Conservation (phyloP, 2,797 vertebrate genomes). For the Bradypodion ventrale region DNA sequence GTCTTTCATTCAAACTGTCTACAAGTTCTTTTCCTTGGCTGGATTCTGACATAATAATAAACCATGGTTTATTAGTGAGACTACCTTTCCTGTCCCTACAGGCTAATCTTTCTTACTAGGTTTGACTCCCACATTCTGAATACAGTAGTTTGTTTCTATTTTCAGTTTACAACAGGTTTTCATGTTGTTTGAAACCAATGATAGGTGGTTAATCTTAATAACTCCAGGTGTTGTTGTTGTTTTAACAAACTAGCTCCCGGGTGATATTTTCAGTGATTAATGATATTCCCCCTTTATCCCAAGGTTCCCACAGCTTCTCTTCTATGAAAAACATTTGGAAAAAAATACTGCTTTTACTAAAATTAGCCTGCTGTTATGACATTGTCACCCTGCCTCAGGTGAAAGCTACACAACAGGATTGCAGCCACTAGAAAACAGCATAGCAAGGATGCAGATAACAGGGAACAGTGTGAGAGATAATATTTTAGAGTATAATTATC, state of each 20-base stretch:
- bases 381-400: too few species aligned
- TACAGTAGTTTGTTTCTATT: neutral
- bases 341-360: too few species aligned
- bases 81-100: neutral
- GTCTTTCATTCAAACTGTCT: neutral
- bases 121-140: neutral
- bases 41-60: neutral
- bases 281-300: too few species aligned
- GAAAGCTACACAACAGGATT: too few species aligned
- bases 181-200: neutral
- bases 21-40: neutral
- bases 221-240: too few species aligned
- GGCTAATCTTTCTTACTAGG: neutral
- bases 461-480: neutral
- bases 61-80: neutral
- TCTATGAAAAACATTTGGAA: too few species aligned
- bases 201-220: neutral
- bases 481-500: conserved; percentile 16
- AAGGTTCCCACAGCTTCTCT: too few species aligned
- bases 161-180: neutral
- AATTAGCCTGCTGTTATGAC: too few species aligned
- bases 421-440: too few species aligned
- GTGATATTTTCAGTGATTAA: too few species aligned
- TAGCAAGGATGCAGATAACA: neutral
- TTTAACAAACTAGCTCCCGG: neutral